Evolutionary conservation across 2,113 vertebrate species (phyloP).

Genomic region (Echinops telfairi): DNA sequence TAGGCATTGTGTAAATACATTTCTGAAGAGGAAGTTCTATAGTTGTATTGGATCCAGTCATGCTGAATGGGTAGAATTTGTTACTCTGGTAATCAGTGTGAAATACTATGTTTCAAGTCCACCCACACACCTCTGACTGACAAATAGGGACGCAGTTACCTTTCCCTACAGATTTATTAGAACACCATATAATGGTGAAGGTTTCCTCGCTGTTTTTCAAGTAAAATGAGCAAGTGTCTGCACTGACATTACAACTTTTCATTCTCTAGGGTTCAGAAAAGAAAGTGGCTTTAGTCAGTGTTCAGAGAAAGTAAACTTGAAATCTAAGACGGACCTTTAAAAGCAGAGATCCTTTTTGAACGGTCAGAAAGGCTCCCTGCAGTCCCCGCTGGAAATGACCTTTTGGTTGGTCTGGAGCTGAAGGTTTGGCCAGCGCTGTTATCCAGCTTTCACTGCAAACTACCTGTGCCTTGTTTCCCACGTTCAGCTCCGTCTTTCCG

Average conservation of each 20-base stretch:
- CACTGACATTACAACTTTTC: background rate
- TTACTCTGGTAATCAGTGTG: background rate
- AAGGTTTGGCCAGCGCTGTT: background rate
- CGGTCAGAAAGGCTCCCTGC: background rate
- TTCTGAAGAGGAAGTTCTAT: background rate
- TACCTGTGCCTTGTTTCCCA: background rate
- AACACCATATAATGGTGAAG: background rate
- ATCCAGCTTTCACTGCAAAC: background rate
- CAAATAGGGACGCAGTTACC: too few relatives aligned
- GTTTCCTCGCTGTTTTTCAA: background rate
- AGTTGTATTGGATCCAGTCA: accelerated
- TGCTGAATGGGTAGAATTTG: background rate
- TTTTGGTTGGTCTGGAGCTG: background rate
- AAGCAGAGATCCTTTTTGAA: background rate
- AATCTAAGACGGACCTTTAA: background rate
- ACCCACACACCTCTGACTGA: background rate
- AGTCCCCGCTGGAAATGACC: background rate
- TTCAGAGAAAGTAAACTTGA: background rate
- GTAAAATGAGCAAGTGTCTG: background rate
- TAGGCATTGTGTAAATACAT: background rate
- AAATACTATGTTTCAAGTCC: background rate
- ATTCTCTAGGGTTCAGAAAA: background rate
- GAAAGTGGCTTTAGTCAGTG: background rate
- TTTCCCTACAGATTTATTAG: background rate
- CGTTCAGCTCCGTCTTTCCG: background rate